Percentiles rank a stretch among this genome's conserved stretches.
Conservation (phyloP, 2,113 vertebrate genomes). For the Peromyscus polionotus region DNA sequence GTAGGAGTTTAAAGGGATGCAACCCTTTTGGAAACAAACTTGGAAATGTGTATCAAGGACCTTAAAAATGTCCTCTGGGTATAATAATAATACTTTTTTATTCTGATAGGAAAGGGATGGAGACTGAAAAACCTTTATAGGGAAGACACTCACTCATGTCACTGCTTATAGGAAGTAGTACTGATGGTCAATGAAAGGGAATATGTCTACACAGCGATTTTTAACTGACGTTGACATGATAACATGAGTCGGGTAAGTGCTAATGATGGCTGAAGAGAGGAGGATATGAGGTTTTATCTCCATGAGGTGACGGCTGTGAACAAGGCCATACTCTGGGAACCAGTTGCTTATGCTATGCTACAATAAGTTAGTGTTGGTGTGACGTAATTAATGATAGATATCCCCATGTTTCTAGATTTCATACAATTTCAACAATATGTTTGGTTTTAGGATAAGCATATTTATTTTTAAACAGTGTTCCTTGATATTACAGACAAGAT, state of each 20-base stretch:
- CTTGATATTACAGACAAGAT: not conserved
- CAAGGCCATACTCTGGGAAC: not conserved
- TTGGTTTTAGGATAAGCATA: constrained; percentile 1
- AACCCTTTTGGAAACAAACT: constrained; percentile 3
- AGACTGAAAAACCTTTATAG: not conserved
- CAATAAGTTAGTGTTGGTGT: not conserved
- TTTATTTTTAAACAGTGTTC: not conserved
- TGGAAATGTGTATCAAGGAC: constrained; percentile 9
- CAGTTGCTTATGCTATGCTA: not conserved
- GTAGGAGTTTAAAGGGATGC: not conserved
- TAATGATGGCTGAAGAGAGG: not conserved
- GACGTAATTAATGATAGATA: not conserved
- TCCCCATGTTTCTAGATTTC: not conserved
- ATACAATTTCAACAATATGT: not conserved
- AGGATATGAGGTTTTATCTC: not conserved
- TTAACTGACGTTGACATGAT: not conserved
- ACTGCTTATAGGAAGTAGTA: not conserved
- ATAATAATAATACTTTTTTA: not conserved
- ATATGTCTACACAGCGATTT: not conserved
- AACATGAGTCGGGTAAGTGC: not conserved
- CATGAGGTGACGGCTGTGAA: not conserved
- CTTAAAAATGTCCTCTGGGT: not conserved
- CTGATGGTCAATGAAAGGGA: not conserved
- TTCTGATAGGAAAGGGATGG: not conserved
- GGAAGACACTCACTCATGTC: not conserved